These are phyloP conservation scores for Clytia hemisphaerica DNA, from an alignment of 30 jellyfish, hydroid and myxozoan genomes.

Conservation along the genomic window DNA sequence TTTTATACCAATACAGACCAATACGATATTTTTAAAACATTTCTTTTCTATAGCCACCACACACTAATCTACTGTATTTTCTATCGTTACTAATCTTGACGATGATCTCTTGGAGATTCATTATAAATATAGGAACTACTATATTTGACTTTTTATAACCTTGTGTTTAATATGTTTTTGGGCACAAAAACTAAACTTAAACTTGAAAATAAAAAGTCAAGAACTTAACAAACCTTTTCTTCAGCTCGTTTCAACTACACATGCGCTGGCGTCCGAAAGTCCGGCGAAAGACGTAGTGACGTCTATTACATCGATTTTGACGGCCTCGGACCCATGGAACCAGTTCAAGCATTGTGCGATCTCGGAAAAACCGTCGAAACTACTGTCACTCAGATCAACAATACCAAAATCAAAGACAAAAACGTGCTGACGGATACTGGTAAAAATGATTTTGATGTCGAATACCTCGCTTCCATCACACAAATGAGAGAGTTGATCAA, in stretches of 20 bases:
- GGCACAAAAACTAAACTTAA: too few species aligned
- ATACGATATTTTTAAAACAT: too few species aligned
- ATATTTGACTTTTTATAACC: too few species aligned
- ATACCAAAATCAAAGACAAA: slow-evolving; percentile 56
- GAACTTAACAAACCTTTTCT: slow-evolving; percentile 2
- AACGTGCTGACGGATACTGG: slow-evolving; percentile 64
- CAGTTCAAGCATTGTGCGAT: slow-evolving; percentile 85
- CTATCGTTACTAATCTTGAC: too few species aligned
- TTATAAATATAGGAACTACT: too few species aligned
- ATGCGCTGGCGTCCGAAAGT: slow-evolving; percentile 79
- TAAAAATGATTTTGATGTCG: slow-evolving; percentile 35
- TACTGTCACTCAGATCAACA: slow-evolving; percentile 80
- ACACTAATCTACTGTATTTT: too few species aligned
- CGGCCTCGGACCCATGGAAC: slow-evolving; percentile 87
- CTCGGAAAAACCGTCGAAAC: slow-evolving; percentile 75
- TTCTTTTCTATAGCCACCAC: too few species aligned
- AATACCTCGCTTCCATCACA: slow-evolving; percentile 72
- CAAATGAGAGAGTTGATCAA: slow-evolving; percentile 71
- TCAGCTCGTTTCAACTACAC: slow-evolving; percentile 95
- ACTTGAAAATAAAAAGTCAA: too few species aligned
- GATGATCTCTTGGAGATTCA: too few species aligned
- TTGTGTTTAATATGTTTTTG: too few species aligned
- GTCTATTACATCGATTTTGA: slow-evolving; percentile 87
- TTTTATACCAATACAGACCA: neutral
- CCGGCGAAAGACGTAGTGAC: slow-evolving; percentile 78